Evolutionary conservation across 2,888 invertebrate genomes (phyloP), one percentile per base, ranked within the genome.

Genomic region (Dioctria rufipes): DNA sequence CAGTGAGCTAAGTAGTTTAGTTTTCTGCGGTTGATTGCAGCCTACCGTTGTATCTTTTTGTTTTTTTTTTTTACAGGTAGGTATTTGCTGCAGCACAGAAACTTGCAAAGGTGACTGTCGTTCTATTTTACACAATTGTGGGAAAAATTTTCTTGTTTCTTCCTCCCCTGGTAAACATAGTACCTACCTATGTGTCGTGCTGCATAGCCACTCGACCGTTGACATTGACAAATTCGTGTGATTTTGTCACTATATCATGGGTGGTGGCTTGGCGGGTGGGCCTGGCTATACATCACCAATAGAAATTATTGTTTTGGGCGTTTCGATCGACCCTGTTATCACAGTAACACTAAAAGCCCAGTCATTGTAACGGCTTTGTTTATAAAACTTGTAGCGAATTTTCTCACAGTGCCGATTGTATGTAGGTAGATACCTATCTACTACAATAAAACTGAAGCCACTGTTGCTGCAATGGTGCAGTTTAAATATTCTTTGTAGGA

Each of bases 171-270:
- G 49, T 37, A 49, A 11, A 25, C 3, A 75, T 37, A 49, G 25
- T 25, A 13, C 13, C 40, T 13, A 13, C 25, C 25, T 25, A 25
- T 25, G 25, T 25, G 25, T 25, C 8, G 51, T 5, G 39, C 51
- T 54, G 75, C 43, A 46, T 46, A 60, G 37, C 49, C 58, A 42
- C 61, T 60, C 71, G 71, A 75, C 75, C 60, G 11, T 75, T 75
- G 75, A 58, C 75, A 75, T 58, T 75, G 60, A 61, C 75, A 60
- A 39, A 51, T 49, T 75, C 71, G 75, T 75, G 75, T 43, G 75
- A 75, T 75, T 75, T 75, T 75, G 46, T 61, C 75, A 75, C 37
- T 61, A 5, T 13, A 43, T 40, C 39, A 46, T 25, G 69, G 11
- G 46, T 49, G 3, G 46, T 69, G 43, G 11, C 5, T 8, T 39